Conservation (phyloP, 2,113 vertebrate species). For the Crypturellus undulatus region DNA sequence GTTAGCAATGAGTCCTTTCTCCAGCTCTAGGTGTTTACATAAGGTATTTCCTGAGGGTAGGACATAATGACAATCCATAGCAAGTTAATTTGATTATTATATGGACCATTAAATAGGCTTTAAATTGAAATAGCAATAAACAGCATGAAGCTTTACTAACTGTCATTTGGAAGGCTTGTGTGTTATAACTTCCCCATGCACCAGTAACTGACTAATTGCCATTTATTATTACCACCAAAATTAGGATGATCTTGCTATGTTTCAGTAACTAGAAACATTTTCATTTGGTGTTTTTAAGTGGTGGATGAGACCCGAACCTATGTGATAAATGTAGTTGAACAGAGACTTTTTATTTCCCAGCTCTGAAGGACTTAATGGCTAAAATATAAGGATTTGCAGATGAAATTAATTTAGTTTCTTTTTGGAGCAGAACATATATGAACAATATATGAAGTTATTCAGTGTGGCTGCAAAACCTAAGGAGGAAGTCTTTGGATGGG, state of each 20-base stretch:
- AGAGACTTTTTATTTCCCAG: background rate
- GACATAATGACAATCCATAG: background rate
- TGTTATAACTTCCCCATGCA: background rate
- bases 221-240: background rate
- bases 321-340: background rate
- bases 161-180: background rate
- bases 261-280: background rate
- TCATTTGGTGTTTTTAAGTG: background rate
- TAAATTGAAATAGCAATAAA: background rate
- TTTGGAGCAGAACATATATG: background rate
- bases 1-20: background rate
- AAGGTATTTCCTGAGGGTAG: background rate
- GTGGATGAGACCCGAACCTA: background rate
- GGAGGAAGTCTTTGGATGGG: background rate
- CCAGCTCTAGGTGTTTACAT: background rate
- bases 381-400: background rate
- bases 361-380: background rate
- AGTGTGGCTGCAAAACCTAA: background rate
- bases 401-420: background rate
- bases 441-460: background rate
- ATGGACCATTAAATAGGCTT: slow-evolving; percentile 13
- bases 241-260: background rate
- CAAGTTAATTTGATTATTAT: slow-evolving; percentile 22
- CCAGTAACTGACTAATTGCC: background rate
- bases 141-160: background rate